Percentiles rank a stretch among this genome's conserved stretches.
Conservation (phyloP, 1,140 invertebrate species). For the Plutomurus gul region DNA sequence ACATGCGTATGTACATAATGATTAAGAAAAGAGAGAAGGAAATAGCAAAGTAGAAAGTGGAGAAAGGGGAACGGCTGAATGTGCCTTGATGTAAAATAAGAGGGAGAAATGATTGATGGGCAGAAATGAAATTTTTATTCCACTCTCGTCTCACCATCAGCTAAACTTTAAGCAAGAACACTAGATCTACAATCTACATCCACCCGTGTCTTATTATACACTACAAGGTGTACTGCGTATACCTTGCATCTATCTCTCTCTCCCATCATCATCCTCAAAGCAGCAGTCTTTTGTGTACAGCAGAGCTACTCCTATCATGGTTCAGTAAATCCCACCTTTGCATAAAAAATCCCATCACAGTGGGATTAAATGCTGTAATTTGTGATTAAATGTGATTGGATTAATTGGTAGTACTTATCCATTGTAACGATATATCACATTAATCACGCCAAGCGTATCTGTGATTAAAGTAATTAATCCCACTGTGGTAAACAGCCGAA, state of each 20-base stretch:
- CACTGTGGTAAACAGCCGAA: no score
- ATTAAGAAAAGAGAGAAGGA: slow-evolving; percentile 17
- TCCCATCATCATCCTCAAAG: no score
- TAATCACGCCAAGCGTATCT: no score
- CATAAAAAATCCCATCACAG: no score
- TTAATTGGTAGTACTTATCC: no score
- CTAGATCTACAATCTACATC: no score
- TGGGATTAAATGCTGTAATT: no score
- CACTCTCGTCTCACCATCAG: slow-evolving; percentile 34
- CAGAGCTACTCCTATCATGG: no score
- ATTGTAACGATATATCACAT: no score
- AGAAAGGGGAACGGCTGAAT: slow-evolving; percentile 4
- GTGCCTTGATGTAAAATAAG: slow-evolving; percentile 28
- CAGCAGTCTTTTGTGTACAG: no score
- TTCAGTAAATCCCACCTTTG: background rate
- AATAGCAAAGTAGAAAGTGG: background rate
- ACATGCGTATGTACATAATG: background rate
- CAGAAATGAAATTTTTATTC: slow-evolving; percentile 48
- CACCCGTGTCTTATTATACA: background rate
- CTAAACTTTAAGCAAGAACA: slow-evolving; percentile 3
- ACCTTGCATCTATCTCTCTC: background rate
- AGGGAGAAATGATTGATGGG: slow-evolving; percentile 44
- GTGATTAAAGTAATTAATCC: no score
- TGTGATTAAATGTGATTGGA: no score
- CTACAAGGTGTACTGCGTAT: background rate